phyloP scores from a whole-genome alignment of 2,888 invertebrate genomes.

The Dorcus parallelipipedus region DNA sequence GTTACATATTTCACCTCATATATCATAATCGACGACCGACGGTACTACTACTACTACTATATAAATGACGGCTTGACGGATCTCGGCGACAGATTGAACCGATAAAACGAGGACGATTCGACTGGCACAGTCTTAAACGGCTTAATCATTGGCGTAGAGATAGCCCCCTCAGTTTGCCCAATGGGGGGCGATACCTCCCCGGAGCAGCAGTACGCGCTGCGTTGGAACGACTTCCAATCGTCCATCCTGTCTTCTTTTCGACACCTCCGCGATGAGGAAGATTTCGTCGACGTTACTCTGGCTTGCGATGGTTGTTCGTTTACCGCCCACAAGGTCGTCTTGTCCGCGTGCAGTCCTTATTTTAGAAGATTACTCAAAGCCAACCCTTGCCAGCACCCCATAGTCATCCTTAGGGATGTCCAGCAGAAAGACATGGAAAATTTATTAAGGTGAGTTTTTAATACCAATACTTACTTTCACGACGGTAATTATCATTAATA shows the following conservation, averaged over 20 bases:
- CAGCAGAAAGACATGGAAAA: slow-evolving; percentile 84
- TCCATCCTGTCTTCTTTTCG: slow-evolving; percentile 88
- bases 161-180: slow-evolving; percentile 51
- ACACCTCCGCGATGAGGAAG: slow-evolving; percentile 83
- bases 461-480: no score
- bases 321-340: slow-evolving; percentile 85
- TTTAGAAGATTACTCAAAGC: slow-evolving; percentile 84
- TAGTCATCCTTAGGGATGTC: slow-evolving; percentile 82
- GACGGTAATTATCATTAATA: no score
- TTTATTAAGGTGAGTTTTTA: slow-evolving; percentile 71
- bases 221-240: slow-evolving; percentile 93
- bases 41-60: no score
- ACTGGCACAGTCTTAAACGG: slow-evolving; percentile 30
- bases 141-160: slow-evolving; percentile 50
- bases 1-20: no score
- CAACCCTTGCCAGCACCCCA: slow-evolving; percentile 88
- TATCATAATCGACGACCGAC: no score
- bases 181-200: slow-evolving; percentile 59
- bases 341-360: slow-evolving; percentile 91
- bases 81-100: neutral
- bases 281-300: slow-evolving; percentile 89
- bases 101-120: neutral
- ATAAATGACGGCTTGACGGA: slow-evolving; percentile 9
- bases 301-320: slow-evolving; percentile 88
- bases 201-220: slow-evolving; percentile 87